These are phyloP conservation scores for Dryomyza anilis DNA, from an alignment of 2,888 invertebrate species.

Conservation along the genomic window DNA sequence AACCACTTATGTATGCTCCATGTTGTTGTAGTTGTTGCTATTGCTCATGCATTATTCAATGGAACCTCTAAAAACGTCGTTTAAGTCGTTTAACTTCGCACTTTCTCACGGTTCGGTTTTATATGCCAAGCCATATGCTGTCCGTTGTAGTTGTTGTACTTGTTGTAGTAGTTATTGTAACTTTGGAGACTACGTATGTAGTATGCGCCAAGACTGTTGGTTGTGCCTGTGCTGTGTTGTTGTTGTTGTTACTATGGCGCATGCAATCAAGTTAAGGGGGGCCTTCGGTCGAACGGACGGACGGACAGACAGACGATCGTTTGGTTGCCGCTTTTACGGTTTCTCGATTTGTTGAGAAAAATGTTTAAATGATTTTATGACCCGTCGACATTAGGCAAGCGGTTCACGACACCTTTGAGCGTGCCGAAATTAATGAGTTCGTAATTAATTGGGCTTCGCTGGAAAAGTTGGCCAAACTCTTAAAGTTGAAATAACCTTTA, in stretches of 20 bases:
- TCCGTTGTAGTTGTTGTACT: not conserved
- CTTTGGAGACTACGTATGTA: no score
- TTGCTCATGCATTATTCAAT: constrained; percentile 33
- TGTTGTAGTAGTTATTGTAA: not conserved
- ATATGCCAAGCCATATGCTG: not conserved
- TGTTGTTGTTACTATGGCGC: not conserved
- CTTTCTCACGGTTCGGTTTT: constrained; percentile 35
- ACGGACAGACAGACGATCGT: no score
- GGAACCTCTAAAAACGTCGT: constrained; percentile 37
- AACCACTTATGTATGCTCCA: no score
- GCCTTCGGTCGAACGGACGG: no score
- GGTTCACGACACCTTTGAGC: constrained; percentile 31
- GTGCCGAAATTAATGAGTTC: constrained; percentile 30
- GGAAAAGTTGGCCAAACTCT: no score
- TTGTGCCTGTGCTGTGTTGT: no score
- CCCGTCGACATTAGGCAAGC: constrained; percentile 29
- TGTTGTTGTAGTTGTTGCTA: constrained; percentile 18
- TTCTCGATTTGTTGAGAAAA: not conserved
- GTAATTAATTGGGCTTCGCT: constrained; percentile 19
- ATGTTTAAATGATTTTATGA: constrained; percentile 26
- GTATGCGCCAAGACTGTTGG: constrained; percentile 3
- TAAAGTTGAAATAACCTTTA: no score
- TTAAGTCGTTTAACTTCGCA: constrained; percentile 32
- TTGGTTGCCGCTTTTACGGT: not conserved
- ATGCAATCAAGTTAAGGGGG: constrained; percentile 1